Evolutionary conservation across 2,113 vertebrate genomes (phyloP).

Genomic region (Phrynocephalus versicolor): DNA sequence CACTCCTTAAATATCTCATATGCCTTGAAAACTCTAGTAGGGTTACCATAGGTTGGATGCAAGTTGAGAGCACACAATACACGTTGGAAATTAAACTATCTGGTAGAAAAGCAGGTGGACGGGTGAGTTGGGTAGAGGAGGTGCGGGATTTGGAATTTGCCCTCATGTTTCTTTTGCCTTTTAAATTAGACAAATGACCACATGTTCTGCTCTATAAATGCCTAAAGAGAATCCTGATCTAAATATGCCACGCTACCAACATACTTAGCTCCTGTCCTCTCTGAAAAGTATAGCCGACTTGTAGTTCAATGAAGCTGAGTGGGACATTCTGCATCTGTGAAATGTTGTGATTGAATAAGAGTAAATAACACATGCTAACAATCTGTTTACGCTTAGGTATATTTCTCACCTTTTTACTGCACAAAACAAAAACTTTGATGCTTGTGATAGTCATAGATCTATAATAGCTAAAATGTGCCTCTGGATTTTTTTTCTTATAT

Average conservation of each 20-base stretch:
- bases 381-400: background rate
- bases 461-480: background rate
- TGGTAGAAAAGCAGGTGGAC: background rate
- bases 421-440: background rate
- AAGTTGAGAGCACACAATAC: too few species aligned
- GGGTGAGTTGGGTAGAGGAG: background rate
- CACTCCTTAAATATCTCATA: too few species aligned
- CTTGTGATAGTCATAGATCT: background rate
- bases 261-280: background rate
- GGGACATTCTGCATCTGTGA: background rate
- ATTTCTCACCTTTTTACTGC: background rate
- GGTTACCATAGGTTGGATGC: too few species aligned
- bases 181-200: background rate
- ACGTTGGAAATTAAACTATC: background rate
- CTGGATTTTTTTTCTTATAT: slow-evolving; percentile 16
- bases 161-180: background rate
- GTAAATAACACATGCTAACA: background rate
- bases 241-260: background rate
- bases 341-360: background rate
- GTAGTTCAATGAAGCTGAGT: too few species aligned
- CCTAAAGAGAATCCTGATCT: background rate
- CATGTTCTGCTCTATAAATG: background rate
- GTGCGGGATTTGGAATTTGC: background rate
- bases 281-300: background rate
- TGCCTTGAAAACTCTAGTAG: too few species aligned